Evolutionary conservation across 2,113 vertebrate genomes (phyloP).

Genomic region (Emydocephalus ijimae): DNA sequence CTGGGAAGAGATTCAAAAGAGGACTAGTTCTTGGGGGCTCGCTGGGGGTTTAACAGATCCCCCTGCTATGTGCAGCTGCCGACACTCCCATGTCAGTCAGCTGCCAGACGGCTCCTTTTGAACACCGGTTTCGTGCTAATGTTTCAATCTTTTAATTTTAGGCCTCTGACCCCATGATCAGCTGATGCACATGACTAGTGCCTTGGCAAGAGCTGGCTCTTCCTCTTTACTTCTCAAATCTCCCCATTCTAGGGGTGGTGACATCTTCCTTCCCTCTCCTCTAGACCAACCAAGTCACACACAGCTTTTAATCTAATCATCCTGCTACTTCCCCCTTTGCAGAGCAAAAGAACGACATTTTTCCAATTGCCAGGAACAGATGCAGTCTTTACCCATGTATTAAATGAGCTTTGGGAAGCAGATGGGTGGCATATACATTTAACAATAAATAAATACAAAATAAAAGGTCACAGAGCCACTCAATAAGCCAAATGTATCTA

Average conservation of each 20-base stretch:
- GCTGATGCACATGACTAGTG: not conserved
- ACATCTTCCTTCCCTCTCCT: not conserved
- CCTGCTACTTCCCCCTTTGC: not conserved
- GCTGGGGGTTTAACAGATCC: not conserved
- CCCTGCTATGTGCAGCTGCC: not conserved
- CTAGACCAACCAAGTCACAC: not conserved
- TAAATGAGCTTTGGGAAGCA: not conserved
- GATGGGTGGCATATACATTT: not conserved
- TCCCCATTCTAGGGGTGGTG: not conserved
- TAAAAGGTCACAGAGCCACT: not conserved
- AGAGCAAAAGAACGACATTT: not conserved
- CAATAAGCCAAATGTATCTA: not conserved
- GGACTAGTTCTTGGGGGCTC: not conserved
- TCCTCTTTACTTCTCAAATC: not conserved
- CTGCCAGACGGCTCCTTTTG: not conserved
- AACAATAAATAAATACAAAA: not conserved
- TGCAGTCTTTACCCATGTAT: not conserved
- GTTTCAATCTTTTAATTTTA: not conserved
- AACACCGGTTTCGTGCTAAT: not conserved
- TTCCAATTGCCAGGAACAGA: not conserved
- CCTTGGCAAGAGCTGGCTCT: not conserved
- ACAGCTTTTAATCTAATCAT: not conserved
- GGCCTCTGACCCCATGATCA: not conserved
- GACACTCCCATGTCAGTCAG: fast-evolving
- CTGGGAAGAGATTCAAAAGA: not conserved